These are phyloP conservation scores for Stenurella melanura DNA, from an alignment of 2,888 invertebrate species.

Conservation along the genomic window DNA sequence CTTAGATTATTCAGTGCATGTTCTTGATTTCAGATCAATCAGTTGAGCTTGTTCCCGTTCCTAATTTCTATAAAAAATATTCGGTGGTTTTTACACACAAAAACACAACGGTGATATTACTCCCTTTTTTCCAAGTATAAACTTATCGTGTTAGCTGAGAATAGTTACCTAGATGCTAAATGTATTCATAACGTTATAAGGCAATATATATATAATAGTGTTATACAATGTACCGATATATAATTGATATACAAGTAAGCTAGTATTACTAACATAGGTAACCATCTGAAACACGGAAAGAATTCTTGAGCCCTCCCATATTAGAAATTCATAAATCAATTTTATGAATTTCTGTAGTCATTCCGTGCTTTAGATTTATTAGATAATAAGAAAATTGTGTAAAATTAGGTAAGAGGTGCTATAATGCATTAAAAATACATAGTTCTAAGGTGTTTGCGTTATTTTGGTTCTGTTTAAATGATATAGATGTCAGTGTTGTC, in stretches of 20 bases:
- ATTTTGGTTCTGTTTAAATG: too few species aligned
- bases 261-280: conserved; percentile 26
- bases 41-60: not conserved
- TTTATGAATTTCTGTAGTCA: conserved; percentile 33
- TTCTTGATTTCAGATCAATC: not conserved
- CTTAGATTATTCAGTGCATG: not conserved
- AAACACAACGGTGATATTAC: not conserved
- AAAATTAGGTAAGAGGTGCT: conserved; percentile 13
- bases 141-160: not conserved
- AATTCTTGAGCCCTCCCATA: conserved; percentile 37
- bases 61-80: conserved; percentile 8
- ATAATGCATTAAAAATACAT: conserved; percentile 15
- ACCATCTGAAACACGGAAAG: conserved; percentile 30
- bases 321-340: conserved; percentile 34
- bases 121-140: not conserved
- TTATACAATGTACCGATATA: conserved; percentile 23
- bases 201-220: conserved; percentile 15
- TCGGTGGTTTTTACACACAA: conserved; percentile 12
- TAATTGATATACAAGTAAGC: conserved; percentile 29
- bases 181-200: conserved; percentile 19
- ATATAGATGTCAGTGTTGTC: too few species aligned
- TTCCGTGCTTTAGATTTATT: conserved; percentile 36
- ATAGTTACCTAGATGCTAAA: not conserved
- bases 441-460: not conserved
- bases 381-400: not conserved